Evolutionary conservation across 2,888 invertebrate genomes (phyloP).

Genomic region (Drosophila emarginata): DNA sequence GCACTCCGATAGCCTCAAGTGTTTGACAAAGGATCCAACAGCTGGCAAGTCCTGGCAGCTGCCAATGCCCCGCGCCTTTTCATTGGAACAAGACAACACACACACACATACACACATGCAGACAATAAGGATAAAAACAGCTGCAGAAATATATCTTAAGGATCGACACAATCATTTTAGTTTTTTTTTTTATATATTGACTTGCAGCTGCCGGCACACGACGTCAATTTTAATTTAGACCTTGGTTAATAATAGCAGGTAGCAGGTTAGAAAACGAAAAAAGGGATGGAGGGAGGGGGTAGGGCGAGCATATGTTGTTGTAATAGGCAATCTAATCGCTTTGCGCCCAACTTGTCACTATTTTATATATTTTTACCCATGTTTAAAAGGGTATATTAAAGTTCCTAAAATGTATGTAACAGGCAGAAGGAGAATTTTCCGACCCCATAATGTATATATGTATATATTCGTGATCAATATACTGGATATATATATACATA

Average conservation of each 20-base stretch:
- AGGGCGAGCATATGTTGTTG: slow-evolving; percentile 43
- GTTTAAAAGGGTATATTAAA: too few species aligned
- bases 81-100: not conserved
- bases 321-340: slow-evolving; percentile 56
- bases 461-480: too few species aligned
- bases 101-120: not conserved
- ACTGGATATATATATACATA: too few species aligned
- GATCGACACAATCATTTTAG: slow-evolving; percentile 32
- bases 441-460: too few species aligned
- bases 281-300: not conserved
- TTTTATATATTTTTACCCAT: too few species aligned
- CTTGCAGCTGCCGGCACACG: slow-evolving; percentile 72
- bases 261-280: not conserved
- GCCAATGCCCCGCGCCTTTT: not conserved
- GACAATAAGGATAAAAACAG: slow-evolving; percentile 29
- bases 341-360: too few species aligned
- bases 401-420: too few species aligned
- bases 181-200: slow-evolving; percentile 35
- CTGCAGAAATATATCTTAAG: slow-evolving; percentile 1
- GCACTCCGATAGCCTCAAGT: not conserved
- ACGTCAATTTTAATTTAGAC: slow-evolving; percentile 35
- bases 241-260: slow-evolving; percentile 50
- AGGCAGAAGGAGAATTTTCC: too few species aligned
- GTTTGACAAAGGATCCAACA: slow-evolving; percentile 1
- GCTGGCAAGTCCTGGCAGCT: not conserved